Conservation (phyloP, 92 coral and sea anemone genomes). For the Phenganax marumi region DNA sequence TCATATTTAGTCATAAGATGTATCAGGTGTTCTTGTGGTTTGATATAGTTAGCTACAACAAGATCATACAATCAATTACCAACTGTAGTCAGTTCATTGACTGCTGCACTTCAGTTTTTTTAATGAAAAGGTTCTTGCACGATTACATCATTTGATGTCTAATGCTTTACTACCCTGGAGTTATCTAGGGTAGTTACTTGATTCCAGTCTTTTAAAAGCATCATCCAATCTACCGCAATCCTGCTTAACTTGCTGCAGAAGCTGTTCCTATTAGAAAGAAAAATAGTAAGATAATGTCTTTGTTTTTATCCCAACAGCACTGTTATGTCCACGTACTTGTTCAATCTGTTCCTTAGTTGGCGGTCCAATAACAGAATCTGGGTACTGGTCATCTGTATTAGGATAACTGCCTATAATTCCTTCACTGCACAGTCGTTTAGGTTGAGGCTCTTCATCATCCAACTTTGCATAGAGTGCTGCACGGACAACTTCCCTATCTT, state of each 20-base stretch:
- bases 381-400: slow-evolving; percentile 73
- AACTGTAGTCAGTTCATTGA: no score
- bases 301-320: not conserved
- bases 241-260: slow-evolving; percentile 58
- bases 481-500: slow-evolving; percentile 34
- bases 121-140: not conserved
- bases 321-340: slow-evolving; percentile 49
- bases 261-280: slow-evolving; percentile 49
- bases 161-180: not conserved
- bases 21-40: no score
- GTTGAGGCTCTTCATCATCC: slow-evolving; percentile 42
- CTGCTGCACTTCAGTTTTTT: no score
- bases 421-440: slow-evolving; percentile 49
- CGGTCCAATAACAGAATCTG: slow-evolving; percentile 57
- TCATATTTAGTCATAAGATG: no score
- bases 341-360: slow-evolving; percentile 67
- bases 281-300: not conserved
- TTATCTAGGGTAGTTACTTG: slow-evolving; percentile 6
- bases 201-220: slow-evolving; percentile 70
- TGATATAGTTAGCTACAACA: no score
- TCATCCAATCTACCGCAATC: slow-evolving; percentile 75
- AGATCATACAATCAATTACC: no score
- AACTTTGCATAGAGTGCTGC: slow-evolving; percentile 34
- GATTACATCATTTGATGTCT: not conserved
- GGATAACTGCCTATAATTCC: slow-evolving; percentile 74